Evolutionary conservation across 2,888 invertebrate genomes (phyloP).

Genomic region (Cheilosia pagana): DNA sequence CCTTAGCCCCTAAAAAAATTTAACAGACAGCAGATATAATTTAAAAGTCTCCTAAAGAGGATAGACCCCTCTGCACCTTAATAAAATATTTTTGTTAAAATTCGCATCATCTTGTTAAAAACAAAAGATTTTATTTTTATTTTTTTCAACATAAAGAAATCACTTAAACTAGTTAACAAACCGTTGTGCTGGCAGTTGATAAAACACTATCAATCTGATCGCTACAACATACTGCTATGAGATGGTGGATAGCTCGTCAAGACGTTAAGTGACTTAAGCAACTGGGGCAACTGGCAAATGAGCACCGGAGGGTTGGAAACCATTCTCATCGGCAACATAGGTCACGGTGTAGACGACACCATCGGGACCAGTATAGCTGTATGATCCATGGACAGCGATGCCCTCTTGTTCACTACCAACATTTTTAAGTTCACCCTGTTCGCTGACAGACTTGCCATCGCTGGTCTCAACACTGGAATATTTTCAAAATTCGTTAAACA

Average conservation of each 20-base stretch:
- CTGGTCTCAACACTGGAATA: slow-evolving; percentile 5
- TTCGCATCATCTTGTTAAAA: too few relatives aligned
- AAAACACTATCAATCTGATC: too few relatives aligned
- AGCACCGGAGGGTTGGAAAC: slow-evolving; percentile 81
- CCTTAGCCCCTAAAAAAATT: too few relatives aligned
- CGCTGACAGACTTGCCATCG: slow-evolving; percentile 6
- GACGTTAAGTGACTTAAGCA: neutral
- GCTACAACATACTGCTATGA: neutral
- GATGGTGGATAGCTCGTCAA: neutral
- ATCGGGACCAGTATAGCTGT: slow-evolving; percentile 77
- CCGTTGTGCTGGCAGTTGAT: too few relatives aligned
- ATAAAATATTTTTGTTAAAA: too few relatives aligned
- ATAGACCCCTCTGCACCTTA: too few relatives aligned
- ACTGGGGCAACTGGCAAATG: slow-evolving; percentile 78
- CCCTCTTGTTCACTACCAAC: neutral
- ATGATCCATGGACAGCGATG: neutral
- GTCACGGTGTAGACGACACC: slow-evolving; percentile 85
- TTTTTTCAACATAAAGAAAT: too few relatives aligned
- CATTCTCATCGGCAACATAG: slow-evolving; percentile 76
- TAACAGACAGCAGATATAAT: too few relatives aligned
- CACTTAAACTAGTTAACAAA: too few relatives aligned
- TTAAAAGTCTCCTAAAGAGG: too few relatives aligned
- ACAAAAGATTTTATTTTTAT: too few relatives aligned
- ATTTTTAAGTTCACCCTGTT: slow-evolving; percentile 77
- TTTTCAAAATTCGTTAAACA: too few relatives aligned